Base-by-base conservation (phyloP, 1,140 invertebrate genomes). In the Heliconius nattereri region DNA sequence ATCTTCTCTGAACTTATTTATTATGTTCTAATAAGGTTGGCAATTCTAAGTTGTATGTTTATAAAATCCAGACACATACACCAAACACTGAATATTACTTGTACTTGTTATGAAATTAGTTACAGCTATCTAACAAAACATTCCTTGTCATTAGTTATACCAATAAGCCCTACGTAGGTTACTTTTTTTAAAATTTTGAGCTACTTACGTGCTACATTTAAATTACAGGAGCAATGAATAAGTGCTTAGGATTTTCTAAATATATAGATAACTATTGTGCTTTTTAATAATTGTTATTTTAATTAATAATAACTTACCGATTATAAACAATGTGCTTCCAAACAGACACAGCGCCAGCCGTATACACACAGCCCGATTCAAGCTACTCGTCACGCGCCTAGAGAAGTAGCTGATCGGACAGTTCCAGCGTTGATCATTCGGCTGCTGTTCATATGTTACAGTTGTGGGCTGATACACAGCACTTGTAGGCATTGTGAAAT, bases 401-500 rank as follows among this genome's bases (percentile, higher is more conserved):
- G 95, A 95, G 85, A 96, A 94, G 88, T 96, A 96, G 85, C 95
- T 95, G 85, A 95, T 95, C 16, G 95, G 95, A 80, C 95, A 94
- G 82, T 95, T 94, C 94, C 94, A 95, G 76, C 94, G 86, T 78
- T 93, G 92, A 75, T 91, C 94, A 86, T 85, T 94, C 57, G 93
- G 95, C 85, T 95, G 95, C 81, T 94, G 95, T 86, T 96, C 96
- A 88, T 96, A 97, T 75, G 96, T 96, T 57, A 96, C 96, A 78
- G 96, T 97, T 71, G 96, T 97, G 1, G 96, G 96, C 89, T 96
- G 96, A 92, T 97, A 97, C 35, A 97, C 96, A 71, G 96, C 96
- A 85, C 96, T 96, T 76, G 95, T 95, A 80, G 96, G 96, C 96
- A 96, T 96, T 83, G 83, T 94, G 83, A 84, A 71, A 66, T 19